Percentiles rank a stretch among this genome's conserved stretches.
These are phyloP conservation scores for Prinia subflava DNA, from an alignment of 2,113 vertebrate genomes.

Conservation along the genomic window DNA sequence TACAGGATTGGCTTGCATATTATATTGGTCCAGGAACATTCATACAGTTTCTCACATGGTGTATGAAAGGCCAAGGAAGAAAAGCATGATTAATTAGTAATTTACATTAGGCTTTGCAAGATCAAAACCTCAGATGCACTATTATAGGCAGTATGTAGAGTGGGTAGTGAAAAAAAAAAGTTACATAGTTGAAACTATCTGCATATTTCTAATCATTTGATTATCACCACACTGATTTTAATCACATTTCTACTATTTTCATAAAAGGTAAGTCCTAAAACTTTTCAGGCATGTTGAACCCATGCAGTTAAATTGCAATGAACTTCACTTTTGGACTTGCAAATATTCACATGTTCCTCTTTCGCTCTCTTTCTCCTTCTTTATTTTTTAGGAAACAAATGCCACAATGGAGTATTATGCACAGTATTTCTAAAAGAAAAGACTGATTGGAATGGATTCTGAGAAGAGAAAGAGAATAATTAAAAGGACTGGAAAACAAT, in stretches of 20 bases:
- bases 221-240: not conserved
- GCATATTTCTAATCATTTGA: not conserved
- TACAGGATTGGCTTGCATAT: not conserved
- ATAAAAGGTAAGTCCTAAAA: not conserved
- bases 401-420: not conserved
- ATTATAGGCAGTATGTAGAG: not conserved
- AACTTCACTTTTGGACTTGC: not conserved
- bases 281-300: accelerated
- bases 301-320: not conserved
- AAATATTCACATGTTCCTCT: not conserved
- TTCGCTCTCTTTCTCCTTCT: not conserved
- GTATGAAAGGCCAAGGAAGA: not conserved
- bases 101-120: not conserved
- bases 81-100: accelerated
- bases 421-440: not conserved
- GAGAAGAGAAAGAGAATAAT: not conserved
- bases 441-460: not conserved
- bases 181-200: not conserved
- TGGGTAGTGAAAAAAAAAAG: not conserved
- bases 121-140: not conserved
- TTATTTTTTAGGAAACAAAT: not conserved
- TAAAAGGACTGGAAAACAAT: not conserved
- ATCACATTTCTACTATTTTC: not conserved
- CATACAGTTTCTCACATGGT: not conserved
- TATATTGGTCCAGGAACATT: not conserved